phyloP scores from a whole-genome alignment of 2,113 vertebrate genomes.

The Sprattus sprattus region DNA sequence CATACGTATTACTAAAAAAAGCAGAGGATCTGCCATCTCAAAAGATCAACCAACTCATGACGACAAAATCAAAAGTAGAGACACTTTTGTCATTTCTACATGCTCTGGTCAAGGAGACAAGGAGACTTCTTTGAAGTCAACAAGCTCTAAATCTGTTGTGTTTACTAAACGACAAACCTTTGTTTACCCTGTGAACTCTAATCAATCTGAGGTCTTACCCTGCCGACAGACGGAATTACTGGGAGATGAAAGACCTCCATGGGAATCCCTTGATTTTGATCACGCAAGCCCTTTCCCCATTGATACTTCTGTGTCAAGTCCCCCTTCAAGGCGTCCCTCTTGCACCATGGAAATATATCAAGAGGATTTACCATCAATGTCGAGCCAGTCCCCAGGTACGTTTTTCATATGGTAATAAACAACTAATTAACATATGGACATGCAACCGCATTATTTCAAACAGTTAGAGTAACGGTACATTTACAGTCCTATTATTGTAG shows the following conservation, averaged over 20 bases:
- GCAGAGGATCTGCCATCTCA: not conserved
- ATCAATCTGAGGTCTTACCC: not conserved
- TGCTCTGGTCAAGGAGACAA: not conserved
- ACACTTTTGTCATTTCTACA: constrained; percentile 50
- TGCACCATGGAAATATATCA: not conserved
- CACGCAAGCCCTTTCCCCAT: not conserved
- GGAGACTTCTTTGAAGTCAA: not conserved
- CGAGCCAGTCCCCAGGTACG: constrained; percentile 37
- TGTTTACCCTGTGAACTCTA: not conserved
- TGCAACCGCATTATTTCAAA: not conserved
- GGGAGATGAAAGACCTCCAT: constrained; percentile 57
- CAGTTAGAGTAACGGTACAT: not conserved
- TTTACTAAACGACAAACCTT: not conserved
- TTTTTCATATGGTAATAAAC: not conserved
- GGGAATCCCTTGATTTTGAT: constrained; percentile 46
- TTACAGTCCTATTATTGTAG: not conserved
- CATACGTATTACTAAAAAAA: not conserved
- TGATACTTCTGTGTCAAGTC: constrained; percentile 8
- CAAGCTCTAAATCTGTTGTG: not conserved
- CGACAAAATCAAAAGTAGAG: constrained; percentile 47
- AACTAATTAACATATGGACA: not conserved
- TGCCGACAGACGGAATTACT: constrained; percentile 39
- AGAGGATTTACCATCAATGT: not conserved
- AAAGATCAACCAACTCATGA: not conserved
- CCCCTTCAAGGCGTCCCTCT: constrained; percentile 24